These are phyloP conservation scores for Mystacides longicornis DNA, from an alignment of 2,888 invertebrate species.

Conservation along the genomic window DNA sequence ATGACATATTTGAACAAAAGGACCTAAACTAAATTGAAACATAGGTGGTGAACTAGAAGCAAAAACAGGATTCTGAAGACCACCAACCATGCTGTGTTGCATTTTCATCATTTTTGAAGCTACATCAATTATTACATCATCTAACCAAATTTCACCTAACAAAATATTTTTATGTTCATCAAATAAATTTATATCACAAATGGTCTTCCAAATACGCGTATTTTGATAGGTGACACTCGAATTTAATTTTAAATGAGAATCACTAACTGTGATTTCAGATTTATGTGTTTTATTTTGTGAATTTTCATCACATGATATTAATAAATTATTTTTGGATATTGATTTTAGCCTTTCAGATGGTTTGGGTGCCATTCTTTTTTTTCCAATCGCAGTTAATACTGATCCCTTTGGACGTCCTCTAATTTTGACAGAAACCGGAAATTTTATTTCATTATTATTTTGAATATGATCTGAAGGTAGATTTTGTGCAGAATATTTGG, in stretches of 20 bases:
- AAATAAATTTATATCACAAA: not conserved
- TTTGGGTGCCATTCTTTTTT: too few relatives aligned
- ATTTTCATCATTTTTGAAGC: not conserved
- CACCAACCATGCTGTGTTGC: not conserved
- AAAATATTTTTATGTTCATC: not conserved
- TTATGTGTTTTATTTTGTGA: conserved; percentile 1
- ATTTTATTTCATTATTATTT: not conserved
- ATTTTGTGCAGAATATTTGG: not conserved
- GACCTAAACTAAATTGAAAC: not conserved
- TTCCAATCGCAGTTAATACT: too few relatives aligned
- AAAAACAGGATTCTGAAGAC: not conserved
- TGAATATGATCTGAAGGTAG: not conserved
- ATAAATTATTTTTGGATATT: conserved; percentile 1
- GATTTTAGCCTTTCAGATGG: not conserved
- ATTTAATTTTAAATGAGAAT: not conserved
- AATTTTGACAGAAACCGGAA: not conserved
- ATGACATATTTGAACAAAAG: conserved; percentile 5
- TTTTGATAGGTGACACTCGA: not conserved
- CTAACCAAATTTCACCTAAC: not conserved
- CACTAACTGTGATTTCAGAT: not conserved
- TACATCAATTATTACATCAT: conserved; percentile 4
- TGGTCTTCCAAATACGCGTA: too few relatives aligned
- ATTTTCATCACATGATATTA: not conserved
- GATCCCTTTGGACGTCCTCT: conserved; percentile 6
- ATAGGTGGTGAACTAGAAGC: not conserved